Evolutionary conservation across 2,113 vertebrate genomes (phyloP), one percentile per base, ranked within the genome.

Genomic region (Ploceus nigricollis): DNA sequence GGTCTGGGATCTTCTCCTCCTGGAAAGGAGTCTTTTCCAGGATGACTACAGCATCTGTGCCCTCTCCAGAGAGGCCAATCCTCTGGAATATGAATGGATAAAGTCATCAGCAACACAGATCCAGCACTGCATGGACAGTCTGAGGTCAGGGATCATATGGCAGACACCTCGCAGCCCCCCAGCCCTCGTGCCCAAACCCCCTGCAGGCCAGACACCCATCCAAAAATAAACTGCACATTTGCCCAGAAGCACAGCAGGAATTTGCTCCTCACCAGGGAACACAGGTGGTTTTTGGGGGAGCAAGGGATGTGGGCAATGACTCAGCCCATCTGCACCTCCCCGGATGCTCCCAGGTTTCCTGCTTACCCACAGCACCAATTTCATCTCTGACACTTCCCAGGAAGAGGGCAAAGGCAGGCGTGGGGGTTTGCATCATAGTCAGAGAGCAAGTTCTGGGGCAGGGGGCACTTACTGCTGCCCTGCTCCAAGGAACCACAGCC

Each of bases 21-120:
- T 98, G 98, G 97, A 99, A 98, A 5, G 99, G 99, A 3, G 98
- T 99, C 97, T 99, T 99, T 97, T 99, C 99, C 97, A 99, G 84
- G 90, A 99, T 99, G 31, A 99, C 96, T 28, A 99, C 97, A 0
- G 99, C 99, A 33, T 99, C 98, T 61, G 98, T 96, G 19, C 97
- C 98, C 3, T 95, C 94, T 12, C 97, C 97, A 3, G 97, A 95
- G 25, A 96, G 37, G 15, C 93, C 72, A 11, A 83, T 97, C 60
- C 98, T 96, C 99, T 99, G 64, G 14, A 84, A 50, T 7, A 28
- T 9, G 8, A 44, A 81, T 0, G 1, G 51, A 50, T 54, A 66
- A 63, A 92, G 42, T 25, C 1, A 6, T 40, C 17, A 53, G 71
- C 18, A 70, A 42, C 22, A 47, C 2, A 1, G 20, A 47, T 9